phyloP scores from a whole-genome alignment of 2,113 vertebrate genomes.

The Machaerirhynchus nigripectus region DNA sequence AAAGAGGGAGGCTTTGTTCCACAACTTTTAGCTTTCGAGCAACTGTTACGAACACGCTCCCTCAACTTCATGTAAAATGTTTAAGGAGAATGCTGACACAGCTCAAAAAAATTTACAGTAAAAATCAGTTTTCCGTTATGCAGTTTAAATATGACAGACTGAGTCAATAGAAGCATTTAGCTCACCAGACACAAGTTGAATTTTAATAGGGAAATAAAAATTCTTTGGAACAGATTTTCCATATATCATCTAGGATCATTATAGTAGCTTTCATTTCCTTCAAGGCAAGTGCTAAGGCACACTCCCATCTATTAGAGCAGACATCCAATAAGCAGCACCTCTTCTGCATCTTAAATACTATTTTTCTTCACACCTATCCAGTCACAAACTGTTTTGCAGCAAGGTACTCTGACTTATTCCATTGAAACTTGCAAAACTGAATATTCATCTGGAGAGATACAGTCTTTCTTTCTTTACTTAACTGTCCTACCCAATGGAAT shows the following conservation, averaged over 20 bases:
- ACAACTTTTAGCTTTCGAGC: background rate
- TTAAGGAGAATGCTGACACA: slow-evolving; percentile 14
- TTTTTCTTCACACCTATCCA: background rate
- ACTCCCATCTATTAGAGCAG: background rate
- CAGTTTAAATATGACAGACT: slow-evolving; percentile 48
- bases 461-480: background rate
- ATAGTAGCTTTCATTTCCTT: slow-evolving; percentile 35
- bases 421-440: background rate
- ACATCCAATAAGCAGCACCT: background rate
- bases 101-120: slow-evolving; percentile 6
- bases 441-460: background rate
- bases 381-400: background rate
- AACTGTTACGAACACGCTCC: background rate
- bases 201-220: slow-evolving; percentile 20
- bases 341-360: background rate
- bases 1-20: background rate
- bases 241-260: background rate
- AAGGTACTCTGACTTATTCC: background rate
- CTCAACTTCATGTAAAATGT: background rate
- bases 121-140: slow-evolving; percentile 54
- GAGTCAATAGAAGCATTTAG: slow-evolving; percentile 23
- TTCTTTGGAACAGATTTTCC: background rate
- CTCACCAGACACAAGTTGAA: background rate
- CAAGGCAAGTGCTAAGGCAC: background rate
- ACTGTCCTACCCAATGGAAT: background rate